Evolutionary conservation across 2,888 invertebrate species (phyloP).

Genomic region (Lypha dubia): DNA sequence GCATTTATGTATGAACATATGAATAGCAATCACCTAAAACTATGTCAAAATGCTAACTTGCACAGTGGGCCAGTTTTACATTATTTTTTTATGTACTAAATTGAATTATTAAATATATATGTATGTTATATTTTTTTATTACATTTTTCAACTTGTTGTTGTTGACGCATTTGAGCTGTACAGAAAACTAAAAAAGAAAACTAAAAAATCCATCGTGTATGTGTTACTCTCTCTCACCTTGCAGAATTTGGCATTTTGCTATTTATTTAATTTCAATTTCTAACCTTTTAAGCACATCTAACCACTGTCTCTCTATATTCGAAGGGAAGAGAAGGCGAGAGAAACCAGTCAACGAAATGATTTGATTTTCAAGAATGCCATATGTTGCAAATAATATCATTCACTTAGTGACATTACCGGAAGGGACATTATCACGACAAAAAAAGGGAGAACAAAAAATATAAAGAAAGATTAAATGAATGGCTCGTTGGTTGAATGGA

Average conservation of each 20-base stretch:
- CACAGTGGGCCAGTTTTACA: constrained; percentile 22
- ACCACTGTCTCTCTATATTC: constrained; percentile 42
- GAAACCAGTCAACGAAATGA: constrained; percentile 80
- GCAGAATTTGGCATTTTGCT: no score
- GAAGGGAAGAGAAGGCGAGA: constrained; percentile 51
- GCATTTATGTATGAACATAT: constrained; percentile 48
- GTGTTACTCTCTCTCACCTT: no score
- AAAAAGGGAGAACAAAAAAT: constrained; percentile 19
- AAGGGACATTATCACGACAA: constrained; percentile 66
- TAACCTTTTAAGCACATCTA: neutral
- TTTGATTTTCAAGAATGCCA: constrained; percentile 80
- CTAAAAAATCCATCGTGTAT: no score
- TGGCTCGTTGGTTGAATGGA: constrained; percentile 57
- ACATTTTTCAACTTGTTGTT: no score
- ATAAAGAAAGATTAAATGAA: constrained; percentile 54
- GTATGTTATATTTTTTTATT: no score
- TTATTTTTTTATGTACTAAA: neutral
- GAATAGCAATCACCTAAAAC: constrained; percentile 48
- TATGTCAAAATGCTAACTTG: constrained; percentile 25
- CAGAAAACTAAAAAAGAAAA: no score
- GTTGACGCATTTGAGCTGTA: no score
- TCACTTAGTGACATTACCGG: constrained; percentile 68
- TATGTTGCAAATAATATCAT: constrained; percentile 77
- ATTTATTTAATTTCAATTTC: no score
- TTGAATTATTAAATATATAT: no score